Percentiles rank a stretch among this genome's conserved stretches.
phyloP scores from a whole-genome alignment of 2,797 vertebrate species.

The Enteromius paludinosus region DNA sequence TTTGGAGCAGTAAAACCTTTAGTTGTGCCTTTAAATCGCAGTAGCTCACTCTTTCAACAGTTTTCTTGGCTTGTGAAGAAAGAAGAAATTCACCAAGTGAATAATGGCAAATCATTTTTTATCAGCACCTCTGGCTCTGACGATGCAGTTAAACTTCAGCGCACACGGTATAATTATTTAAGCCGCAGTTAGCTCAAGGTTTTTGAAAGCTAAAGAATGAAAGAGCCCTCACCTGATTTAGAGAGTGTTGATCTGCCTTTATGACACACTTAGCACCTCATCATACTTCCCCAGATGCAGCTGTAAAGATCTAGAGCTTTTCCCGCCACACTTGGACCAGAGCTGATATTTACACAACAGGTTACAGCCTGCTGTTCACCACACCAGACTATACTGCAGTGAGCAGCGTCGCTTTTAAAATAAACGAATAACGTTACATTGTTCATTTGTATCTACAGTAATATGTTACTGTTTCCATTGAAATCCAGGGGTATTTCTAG shows the following conservation, averaged over 20 bases:
- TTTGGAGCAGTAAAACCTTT: constrained; percentile 24
- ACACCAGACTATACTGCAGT: neutral
- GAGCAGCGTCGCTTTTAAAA: neutral
- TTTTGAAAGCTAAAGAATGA: constrained; percentile 62
- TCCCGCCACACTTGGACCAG: constrained; percentile 66
- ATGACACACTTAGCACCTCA: constrained; percentile 81
- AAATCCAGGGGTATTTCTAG: neutral
- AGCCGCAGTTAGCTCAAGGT: constrained; percentile 43
- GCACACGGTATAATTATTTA: constrained; percentile 47
- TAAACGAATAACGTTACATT: neutral
- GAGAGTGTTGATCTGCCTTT: constrained; percentile 75
- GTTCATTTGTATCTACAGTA: neutral
- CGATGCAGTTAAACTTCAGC: constrained; percentile 52
- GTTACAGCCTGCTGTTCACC: constrained; percentile 9
- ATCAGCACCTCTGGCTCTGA: constrained; percentile 40
- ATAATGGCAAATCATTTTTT: constrained; percentile 33
- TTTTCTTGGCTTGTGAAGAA: constrained; percentile 42
- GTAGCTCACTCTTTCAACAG: constrained; percentile 38
- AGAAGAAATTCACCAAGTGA: constrained; percentile 45
- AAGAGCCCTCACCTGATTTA: constrained; percentile 70
- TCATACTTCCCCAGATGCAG: constrained; percentile 76
- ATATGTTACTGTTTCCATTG: neutral
- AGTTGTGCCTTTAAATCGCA: neutral
- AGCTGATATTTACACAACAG: constrained; percentile 62
- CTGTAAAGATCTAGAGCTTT: constrained; percentile 67